Conservation (phyloP, 2,113 vertebrate genomes). For the Aphyosemion australe region DNA sequence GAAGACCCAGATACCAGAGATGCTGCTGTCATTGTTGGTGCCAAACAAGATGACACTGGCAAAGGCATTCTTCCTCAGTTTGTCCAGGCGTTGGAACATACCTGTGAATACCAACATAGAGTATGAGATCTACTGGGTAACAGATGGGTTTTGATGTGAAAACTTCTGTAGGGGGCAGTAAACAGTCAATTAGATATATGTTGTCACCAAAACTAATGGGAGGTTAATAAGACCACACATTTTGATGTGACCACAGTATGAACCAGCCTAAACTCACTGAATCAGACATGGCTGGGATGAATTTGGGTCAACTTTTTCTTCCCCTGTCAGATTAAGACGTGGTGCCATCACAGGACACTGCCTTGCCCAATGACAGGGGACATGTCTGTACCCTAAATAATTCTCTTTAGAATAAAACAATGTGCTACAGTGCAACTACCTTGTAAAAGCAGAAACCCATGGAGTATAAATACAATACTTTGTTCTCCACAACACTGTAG, state of each 20-base stretch:
- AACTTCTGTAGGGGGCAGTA: too few species aligned
- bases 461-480: too few species aligned
- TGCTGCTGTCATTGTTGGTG: constrained; percentile 84
- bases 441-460: too few species aligned
- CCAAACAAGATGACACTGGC: constrained; percentile 90
- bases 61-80: constrained; percentile 90
- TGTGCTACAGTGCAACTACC: too few species aligned
- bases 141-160: not conserved
- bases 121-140: not conserved
- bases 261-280: constrained; percentile 58
- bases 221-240: too few species aligned
- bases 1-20: constrained; percentile 92
- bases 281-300: constrained; percentile 73
- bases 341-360: constrained; percentile 59
- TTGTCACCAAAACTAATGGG: too few species aligned
- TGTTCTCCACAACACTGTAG: too few species aligned
- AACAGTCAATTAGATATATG: too few species aligned
- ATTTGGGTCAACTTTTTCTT: constrained; percentile 61
- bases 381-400: not conserved
- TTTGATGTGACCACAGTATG: constrained; percentile 52
- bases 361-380: constrained; percentile 69
- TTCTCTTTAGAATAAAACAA: not conserved
- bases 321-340: constrained; percentile 73
- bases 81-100: constrained; percentile 94
- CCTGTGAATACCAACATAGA: constrained; percentile 66